Percentiles rank a stretch among this genome's conserved stretches.
Conservation (phyloP, 2,888 invertebrate species). For the Polydesmus complanatus region DNA sequence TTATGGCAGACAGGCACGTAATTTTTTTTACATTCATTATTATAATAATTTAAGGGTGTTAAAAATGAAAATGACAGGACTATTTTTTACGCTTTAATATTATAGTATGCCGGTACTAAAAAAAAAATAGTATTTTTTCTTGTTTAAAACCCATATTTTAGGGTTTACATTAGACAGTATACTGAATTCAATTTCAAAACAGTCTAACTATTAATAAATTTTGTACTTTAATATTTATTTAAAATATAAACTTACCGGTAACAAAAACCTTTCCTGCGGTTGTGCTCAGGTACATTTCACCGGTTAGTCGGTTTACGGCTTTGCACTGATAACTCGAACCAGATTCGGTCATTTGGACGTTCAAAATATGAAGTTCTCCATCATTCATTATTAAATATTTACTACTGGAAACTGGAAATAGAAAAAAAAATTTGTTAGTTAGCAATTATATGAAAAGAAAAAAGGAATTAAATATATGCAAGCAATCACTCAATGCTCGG, state of each 20-base stretch:
- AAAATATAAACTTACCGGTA: conserved; percentile 11
- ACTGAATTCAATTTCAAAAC: background rate
- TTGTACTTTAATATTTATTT: background rate
- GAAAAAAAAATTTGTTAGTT: conserved; percentile 1
- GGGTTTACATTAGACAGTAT: too few species aligned
- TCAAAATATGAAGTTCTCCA: conserved; percentile 13
- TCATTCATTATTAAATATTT: conserved; percentile 12
- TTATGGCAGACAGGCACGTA: too few species aligned
- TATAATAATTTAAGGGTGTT: too few species aligned
- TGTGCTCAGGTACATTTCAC: conserved; percentile 11
- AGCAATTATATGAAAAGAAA: too few species aligned
- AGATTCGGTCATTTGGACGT: conserved; percentile 8
- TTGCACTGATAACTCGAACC: conserved; percentile 14
- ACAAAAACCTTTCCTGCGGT: conserved; percentile 14
- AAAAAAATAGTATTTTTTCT: too few species aligned
- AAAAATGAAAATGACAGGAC: too few species aligned
- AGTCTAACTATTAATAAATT: background rate
- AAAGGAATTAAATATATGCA: too few species aligned
- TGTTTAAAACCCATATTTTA: too few species aligned
- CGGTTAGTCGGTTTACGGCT: conserved; percentile 10
- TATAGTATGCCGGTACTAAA: too few species aligned
- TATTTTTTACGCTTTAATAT: too few species aligned
- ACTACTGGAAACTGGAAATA: background rate
- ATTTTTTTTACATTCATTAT: too few species aligned
- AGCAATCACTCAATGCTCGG: too few species aligned